These are phyloP conservation scores for Eupithecia centaureata DNA, from an alignment of 2,888 invertebrate species.

Conservation along the genomic window DNA sequence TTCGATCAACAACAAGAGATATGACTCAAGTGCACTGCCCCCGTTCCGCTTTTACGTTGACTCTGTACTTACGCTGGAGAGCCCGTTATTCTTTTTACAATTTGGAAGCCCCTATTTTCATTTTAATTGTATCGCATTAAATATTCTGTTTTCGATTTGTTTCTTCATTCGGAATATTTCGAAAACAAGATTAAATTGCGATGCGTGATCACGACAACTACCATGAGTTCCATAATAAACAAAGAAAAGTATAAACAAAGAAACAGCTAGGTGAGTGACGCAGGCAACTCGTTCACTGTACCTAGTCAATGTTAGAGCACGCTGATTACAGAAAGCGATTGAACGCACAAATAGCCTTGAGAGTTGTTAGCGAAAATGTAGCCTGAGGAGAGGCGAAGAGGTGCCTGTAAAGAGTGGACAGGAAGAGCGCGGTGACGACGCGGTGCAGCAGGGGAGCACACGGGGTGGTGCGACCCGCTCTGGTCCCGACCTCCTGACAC, in stretches of 20 bases:
- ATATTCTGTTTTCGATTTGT: neutral
- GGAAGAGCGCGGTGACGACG: too few species aligned
- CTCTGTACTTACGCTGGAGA: constrained; percentile 32
- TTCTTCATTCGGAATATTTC: neutral
- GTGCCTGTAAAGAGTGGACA: neutral
- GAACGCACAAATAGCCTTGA: constrained; percentile 22
- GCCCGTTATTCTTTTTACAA: constrained; percentile 23
- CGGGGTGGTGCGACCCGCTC: too few species aligned
- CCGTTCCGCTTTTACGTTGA: constrained; percentile 52
- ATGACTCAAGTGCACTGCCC: constrained; percentile 66
- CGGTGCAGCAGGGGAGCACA: too few species aligned
- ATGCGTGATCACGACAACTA: constrained; percentile 27
- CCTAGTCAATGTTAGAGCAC: constrained; percentile 22
- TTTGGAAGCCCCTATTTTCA: neutral
- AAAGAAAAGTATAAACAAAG: constrained; percentile 40
- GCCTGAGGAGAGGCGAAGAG: neutral
- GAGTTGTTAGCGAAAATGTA: constrained; percentile 21
- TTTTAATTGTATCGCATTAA: neutral
- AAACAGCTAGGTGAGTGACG: constrained; percentile 40
- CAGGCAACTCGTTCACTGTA: constrained; percentile 32
- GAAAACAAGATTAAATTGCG: neutral
- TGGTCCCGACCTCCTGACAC: too few species aligned
- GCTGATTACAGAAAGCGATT: constrained; percentile 22
- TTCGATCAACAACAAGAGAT: constrained; percentile 60
- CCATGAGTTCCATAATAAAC: constrained; percentile 43